Percentiles rank a stretch among this genome's conserved stretches.
These are phyloP conservation scores for Austrofundulus limnaeus DNA, from an alignment of 2,113 vertebrate genomes.

Conservation along the genomic window DNA sequence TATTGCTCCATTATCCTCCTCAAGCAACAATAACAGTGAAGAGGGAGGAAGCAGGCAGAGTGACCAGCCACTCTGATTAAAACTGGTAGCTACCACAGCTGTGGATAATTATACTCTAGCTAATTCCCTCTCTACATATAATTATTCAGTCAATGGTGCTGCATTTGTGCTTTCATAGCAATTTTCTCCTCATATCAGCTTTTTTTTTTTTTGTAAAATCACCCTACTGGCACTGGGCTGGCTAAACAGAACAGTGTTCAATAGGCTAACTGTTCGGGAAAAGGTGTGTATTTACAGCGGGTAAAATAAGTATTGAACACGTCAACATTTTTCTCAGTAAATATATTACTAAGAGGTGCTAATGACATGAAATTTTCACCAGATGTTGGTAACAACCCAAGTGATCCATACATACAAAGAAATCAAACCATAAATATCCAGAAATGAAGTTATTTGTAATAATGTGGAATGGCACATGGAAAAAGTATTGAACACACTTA, in stretches of 20 bases:
- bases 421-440: no score
- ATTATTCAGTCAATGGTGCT: conserved; percentile 18
- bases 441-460: no score
- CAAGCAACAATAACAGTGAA: conserved; percentile 42
- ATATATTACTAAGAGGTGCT: no score
- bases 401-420: no score
- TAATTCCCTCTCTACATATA: conserved; percentile 47
- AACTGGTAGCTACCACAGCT: conserved; percentile 63
- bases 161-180: conserved; percentile 22
- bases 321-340: no score
- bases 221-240: conserved; percentile 7
- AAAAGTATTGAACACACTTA: no score
- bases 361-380: no score
- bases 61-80: conserved; percentile 62
- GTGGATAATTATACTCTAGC: conserved; percentile 43
- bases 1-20: conserved; percentile 59
- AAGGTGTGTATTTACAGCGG: not conserved
- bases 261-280: not conserved
- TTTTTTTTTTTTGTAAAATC: conserved; percentile 22
- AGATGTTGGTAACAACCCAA: no score
- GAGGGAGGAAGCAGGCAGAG: conserved; percentile 43
- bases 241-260: conserved; percentile 6
- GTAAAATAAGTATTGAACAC: no score
- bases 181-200: conserved; percentile 7
- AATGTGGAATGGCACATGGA: no score